These are phyloP conservation scores for Elanoides forficatus DNA, from an alignment of 2,113 vertebrate species.

Conservation along the genomic window DNA sequence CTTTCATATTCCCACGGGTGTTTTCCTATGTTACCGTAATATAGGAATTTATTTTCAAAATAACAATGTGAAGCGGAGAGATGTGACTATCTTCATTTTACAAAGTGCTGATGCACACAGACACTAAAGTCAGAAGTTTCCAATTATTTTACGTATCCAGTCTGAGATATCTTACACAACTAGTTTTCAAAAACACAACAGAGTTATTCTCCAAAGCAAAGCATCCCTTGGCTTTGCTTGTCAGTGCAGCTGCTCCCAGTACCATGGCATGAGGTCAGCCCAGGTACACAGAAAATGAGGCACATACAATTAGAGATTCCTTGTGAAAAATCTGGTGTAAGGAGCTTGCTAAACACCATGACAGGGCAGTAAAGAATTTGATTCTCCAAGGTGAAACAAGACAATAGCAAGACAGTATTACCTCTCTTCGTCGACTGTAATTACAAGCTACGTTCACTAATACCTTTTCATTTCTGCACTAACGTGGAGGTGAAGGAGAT, in stretches of 20 bases:
- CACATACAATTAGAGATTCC: not conserved
- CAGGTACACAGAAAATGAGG: not conserved
- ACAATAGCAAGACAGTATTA: not conserved
- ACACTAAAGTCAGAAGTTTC: not conserved
- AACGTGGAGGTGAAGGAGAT: not conserved
- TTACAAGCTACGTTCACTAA: not conserved
- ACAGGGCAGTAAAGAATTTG: not conserved
- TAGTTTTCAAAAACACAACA: not conserved
- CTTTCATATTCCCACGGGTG: not conserved
- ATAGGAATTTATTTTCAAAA: not conserved
- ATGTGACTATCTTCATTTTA: not conserved
- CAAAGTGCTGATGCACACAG: not conserved
- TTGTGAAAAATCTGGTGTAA: not conserved
- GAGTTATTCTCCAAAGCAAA: not conserved
- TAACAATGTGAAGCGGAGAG: not conserved
- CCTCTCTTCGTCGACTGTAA: not conserved
- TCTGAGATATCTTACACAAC: not conserved
- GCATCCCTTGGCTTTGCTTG: fast-evolving
- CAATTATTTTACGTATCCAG: not conserved
- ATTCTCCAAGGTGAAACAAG: not conserved
- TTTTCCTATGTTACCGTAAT: not conserved
- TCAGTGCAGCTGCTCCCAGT: not conserved
- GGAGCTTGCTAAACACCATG: not conserved
- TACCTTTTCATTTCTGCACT: not conserved
- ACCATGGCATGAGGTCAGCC: not conserved